phyloP scores from a whole-genome alignment of 2,113 vertebrate species.

The Phyllostomus hastatus region DNA sequence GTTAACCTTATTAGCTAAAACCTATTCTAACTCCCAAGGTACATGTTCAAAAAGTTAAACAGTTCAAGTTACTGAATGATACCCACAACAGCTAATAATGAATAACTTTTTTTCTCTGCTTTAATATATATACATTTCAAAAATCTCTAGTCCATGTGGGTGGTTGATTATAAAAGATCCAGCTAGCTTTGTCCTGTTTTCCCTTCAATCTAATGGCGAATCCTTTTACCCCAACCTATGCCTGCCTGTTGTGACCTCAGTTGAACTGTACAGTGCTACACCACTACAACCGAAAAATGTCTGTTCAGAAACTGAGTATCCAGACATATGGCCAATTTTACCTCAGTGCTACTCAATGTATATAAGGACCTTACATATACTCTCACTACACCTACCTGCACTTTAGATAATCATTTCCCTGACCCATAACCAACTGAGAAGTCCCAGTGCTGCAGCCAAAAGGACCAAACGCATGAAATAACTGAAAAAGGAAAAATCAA shows the following conservation, averaged over 20 bases:
- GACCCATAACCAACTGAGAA: neutral
- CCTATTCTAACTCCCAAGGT: neutral
- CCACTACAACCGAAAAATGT: neutral
- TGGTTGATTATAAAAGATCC: neutral
- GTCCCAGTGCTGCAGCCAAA: neutral
- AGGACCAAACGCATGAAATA: neutral
- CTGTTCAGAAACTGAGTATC: neutral
- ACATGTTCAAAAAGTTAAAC: conserved; percentile 7
- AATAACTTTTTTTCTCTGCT: neutral
- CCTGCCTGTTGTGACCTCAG: neutral
- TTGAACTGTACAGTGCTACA: neutral
- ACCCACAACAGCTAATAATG: neutral
- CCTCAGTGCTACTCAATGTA: neutral
- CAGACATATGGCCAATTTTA: neutral
- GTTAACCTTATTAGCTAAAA: neutral
- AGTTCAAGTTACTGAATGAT: neutral
- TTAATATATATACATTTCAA: neutral
- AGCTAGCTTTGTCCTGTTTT: neutral
- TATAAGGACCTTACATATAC: neutral
- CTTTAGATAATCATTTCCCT: neutral
- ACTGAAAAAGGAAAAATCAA: conserved; percentile 17
- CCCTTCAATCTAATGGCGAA: neutral
- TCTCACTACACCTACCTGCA: neutral
- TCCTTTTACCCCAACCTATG: neutral
- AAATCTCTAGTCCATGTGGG: neutral